These are phyloP conservation scores for Rhabdomys pumilio DNA, from an alignment of 2,797 vertebrate genomes.

Conservation along the genomic window DNA sequence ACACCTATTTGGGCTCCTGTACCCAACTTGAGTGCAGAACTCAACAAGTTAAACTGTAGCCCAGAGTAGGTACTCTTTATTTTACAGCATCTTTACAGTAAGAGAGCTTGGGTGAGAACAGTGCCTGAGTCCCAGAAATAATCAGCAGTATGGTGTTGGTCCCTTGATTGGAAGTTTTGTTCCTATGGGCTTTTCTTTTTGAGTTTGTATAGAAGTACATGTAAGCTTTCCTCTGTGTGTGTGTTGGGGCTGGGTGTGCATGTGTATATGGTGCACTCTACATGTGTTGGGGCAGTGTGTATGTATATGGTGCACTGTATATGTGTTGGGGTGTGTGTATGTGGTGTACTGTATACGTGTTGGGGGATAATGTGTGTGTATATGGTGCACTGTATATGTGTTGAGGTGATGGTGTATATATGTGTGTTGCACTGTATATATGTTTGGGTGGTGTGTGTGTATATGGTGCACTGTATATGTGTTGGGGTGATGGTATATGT, in stretches of 20 bases:
- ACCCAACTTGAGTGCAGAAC: constrained; percentile 96
- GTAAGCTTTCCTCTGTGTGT: not conserved
- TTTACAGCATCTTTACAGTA: constrained; percentile 45
- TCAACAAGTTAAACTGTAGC: constrained; percentile 97
- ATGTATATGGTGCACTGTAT: not conserved
- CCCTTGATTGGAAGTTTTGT: constrained; percentile 9
- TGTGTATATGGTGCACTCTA: not conserved
- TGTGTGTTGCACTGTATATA: not conserved
- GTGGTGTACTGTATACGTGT: too few relatives aligned
- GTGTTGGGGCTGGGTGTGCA: not conserved
- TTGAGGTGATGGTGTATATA: too few relatives aligned
- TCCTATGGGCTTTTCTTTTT: not conserved
- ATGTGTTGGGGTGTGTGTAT: not conserved
- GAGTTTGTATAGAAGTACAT: not conserved
- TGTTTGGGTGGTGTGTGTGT: not conserved
- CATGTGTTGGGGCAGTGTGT: too few relatives aligned
- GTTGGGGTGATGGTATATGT: not conserved
- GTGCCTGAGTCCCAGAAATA: not conserved
- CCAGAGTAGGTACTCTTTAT: constrained; percentile 93
- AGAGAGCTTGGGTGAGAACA: not conserved
- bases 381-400: too few relatives aligned
- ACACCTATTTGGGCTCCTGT: constrained; percentile 93
- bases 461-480: not conserved
- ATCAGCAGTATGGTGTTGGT: not conserved
- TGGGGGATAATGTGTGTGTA: too few relatives aligned